Base-by-base conservation (phyloP, 1,140 invertebrate genomes). In the Tetramorium alpestre region DNA sequence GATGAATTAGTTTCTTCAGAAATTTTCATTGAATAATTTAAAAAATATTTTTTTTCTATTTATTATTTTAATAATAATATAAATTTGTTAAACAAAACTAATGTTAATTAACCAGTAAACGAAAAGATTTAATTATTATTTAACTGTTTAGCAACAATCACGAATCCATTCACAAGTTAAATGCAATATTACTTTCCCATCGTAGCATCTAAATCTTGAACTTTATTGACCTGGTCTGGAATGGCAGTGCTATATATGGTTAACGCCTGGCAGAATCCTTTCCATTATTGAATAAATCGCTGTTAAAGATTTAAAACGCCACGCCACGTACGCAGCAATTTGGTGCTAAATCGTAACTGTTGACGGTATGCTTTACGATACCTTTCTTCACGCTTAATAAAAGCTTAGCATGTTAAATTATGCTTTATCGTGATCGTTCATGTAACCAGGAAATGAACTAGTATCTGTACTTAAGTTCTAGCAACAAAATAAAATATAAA, bases 261-360 rank as follows among this genome's bases (percentile, higher is more conserved):
- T 65, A 65, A 65, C 62, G 33, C 62, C 62, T 33, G 41, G 8
- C 62, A 7, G 62, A 65, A 65, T 65, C 62, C 33, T 65, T 65
- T 65, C 62, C 62, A 65, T 65, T 65, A 65, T 38, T 65, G 18
- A 65, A 38, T 65, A 65, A 38, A 65, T 65, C 33, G 62, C 18
- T 38, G 18, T 65, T 65, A 65, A 38, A 65, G 18, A 65, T 65
- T 65, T 38, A 38, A 65, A 65, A 65, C 18, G 28, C 33, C 33
- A 38, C 18, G 18, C 33, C 18, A 38, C 33, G 3, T 38, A 65
- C 33, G 62, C 62, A 38, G 62, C 33, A 65, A 65, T 65, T 65
- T 65, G 38, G 7, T 41, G 62, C 8, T 65, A 65, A 65, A 65
- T 65, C 18, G 16, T 18, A 38, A 65, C 33, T 38, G 33, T 65